Conservation (phyloP, 2,113 vertebrate genomes). For the Laticauda colubrina region DNA sequence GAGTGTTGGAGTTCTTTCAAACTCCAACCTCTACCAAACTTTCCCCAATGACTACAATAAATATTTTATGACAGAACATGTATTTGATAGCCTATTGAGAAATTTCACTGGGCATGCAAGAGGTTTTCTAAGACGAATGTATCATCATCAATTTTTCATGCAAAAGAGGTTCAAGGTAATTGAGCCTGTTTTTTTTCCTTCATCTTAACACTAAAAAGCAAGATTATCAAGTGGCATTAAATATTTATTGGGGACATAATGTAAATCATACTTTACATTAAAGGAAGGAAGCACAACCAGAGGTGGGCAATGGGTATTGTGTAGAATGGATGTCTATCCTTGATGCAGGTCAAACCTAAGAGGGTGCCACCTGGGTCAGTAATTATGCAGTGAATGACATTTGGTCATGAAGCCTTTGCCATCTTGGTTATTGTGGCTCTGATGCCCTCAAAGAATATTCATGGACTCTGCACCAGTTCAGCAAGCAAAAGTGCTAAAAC, state of each 20-base stretch:
- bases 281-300: constrained; percentile 49
- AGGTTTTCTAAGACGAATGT: constrained; percentile 84
- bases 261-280: constrained; percentile 72
- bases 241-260: constrained; percentile 78
- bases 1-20: constrained; percentile 88
- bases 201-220: constrained; percentile 81
- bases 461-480: neutral
- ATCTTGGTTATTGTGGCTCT: neutral
- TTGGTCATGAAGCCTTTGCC: neutral
- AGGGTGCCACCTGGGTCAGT: neutral
- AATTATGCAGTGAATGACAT: neutral
- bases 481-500: neutral
- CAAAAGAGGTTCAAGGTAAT: constrained; percentile 78
- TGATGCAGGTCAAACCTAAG: constrained; percentile 14
- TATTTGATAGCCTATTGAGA: constrained; percentile 90
- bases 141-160: constrained; percentile 89
- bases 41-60: constrained; percentile 90
- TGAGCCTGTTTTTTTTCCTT: constrained; percentile 76
- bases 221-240: constrained; percentile 80
- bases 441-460: neutral
- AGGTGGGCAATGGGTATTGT: constrained; percentile 29
- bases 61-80: constrained; percentile 99
- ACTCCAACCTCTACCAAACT: constrained; percentile 80
- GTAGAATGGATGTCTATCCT: constrained; percentile 17
- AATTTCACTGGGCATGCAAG: constrained; percentile 85